Evolutionary conservation across 2,797 vertebrate species (phyloP), one percentile per base, ranked within the genome.

Genomic region (Pygocentrus nattereri): DNA sequence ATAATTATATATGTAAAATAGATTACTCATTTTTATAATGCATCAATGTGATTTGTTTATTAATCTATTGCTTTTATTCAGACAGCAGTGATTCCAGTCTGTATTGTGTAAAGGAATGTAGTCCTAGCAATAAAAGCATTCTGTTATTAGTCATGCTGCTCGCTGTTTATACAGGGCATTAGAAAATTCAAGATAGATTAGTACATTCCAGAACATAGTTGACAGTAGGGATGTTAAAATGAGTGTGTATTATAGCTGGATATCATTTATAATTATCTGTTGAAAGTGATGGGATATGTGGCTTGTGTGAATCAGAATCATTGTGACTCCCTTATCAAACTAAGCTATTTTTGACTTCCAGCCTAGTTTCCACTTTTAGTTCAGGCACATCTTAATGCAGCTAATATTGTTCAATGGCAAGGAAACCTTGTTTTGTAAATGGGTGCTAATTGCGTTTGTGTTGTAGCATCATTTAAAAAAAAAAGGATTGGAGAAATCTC

Each of bases 331-430:
- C 76, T 69, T 50, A 78, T 82, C 64, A 85, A 75, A 64, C 65
- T 78, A 25, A 16, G 69, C 79, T 84, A 85, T 84, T 86, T 85
- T 78, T 83, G 61, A 68, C 83, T 80, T 81, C 34, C 58, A 82
- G 58, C 85, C 83, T 82, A 85, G 74, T 82, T 87, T 84, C 74
- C 41, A 34, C 31, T 61, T 87, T 85, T 81, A 78, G 31, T 30
- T n/a, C 52, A 68, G 41, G 50, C 61, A 47, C 27, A 50, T 71
- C 38, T 58, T 41, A 77, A 59, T 58, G 27, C 54, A 62, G 13
- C 12, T 62, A 13, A 68, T n/a, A 10, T 38, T 52, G 70, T 59
- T 25, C 4, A 5, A 11, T 47, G 21, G 6, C 38, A 64, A 34
- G 21, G 6, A n/a, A 56, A 47, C 34, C 16, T 30, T 62, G 5